phyloP scores from a whole-genome alignment of 1,140 invertebrate genomes.

The Leptopilina boulardi region DNA sequence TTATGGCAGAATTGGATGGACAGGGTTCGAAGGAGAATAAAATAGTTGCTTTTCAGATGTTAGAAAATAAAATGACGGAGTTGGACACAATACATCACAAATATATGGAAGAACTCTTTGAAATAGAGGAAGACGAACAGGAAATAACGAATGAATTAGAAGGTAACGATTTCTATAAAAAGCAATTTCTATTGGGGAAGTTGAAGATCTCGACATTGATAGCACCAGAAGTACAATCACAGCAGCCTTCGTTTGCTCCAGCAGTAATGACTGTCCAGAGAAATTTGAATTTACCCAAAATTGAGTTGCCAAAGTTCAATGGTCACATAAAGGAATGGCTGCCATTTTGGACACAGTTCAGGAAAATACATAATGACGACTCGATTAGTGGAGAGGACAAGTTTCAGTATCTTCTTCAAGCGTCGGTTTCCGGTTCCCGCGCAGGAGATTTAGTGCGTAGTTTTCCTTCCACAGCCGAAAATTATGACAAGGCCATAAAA shows the following conservation, averaged over 20 bases:
- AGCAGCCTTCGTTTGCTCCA: neutral
- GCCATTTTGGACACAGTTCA: no score
- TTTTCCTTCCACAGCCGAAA: neutral
- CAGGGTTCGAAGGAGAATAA: neutral
- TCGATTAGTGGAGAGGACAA: slow-evolving; percentile 14
- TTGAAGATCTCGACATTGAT: no score
- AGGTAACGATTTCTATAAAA: no score
- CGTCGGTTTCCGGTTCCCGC: neutral
- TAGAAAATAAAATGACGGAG: neutral
- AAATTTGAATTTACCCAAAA: no score
- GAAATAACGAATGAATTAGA: no score
- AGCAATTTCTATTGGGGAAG: no score
- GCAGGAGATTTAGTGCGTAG: neutral
- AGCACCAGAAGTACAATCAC: neutral
- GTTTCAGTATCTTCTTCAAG: no score
- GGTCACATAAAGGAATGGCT: slow-evolving; percentile 57
- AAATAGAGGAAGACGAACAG: neutral
- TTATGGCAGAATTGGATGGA: neutral
- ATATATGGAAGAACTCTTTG: neutral
- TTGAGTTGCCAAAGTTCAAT: slow-evolving; percentile 41
- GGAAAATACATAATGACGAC: no score
- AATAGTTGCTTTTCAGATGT: neutral
- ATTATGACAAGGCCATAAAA: neutral
- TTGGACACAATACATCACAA: neutral
- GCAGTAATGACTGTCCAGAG: no score